Percentiles rank a stretch among this genome's conserved stretches.
Evolutionary conservation across 2,888 invertebrate species (phyloP).

Genomic region (Lamproptera curius): DNA sequence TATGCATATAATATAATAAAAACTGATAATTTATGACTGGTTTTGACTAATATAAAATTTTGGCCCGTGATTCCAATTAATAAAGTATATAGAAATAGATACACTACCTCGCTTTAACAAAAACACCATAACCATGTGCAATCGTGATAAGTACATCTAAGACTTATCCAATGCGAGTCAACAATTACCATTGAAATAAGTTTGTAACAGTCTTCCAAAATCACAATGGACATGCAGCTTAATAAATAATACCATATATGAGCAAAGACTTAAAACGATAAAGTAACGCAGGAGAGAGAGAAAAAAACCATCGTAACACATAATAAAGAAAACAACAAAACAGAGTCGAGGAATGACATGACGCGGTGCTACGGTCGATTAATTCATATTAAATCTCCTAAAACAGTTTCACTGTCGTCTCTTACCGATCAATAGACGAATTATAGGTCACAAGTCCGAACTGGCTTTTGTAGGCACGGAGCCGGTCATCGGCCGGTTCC

Average conservation of each 20-base stretch:
- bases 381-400: constrained; percentile 33
- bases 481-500: neutral
- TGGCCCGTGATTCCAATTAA: constrained; percentile 68
- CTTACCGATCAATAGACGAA: neutral
- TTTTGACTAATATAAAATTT: constrained; percentile 70
- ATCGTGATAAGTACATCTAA: constrained; percentile 46
- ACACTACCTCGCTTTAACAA: constrained; percentile 35
- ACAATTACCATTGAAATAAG: constrained; percentile 38
- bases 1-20: constrained; percentile 24
- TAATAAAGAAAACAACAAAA: constrained; percentile 15
- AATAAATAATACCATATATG: constrained; percentile 65
- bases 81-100: constrained; percentile 41
- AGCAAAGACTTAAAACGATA: constrained; percentile 53
- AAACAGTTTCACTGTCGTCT: constrained; percentile 26
- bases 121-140: constrained; percentile 37
- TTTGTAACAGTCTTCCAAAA: constrained; percentile 41
- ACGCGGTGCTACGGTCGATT: constrained; percentile 30
- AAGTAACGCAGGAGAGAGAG: constrained; percentile 24
- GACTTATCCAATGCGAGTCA: constrained; percentile 32
- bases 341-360: constrained; percentile 50
- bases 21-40: constrained; percentile 40
- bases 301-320: constrained; percentile 31
- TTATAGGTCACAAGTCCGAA: constrained; percentile 14
- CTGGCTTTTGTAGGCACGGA: constrained; percentile 12
- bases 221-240: constrained; percentile 44